Evolutionary conservation across 2,113 vertebrate genomes (phyloP), one percentile per base, ranked within the genome.

Genomic region (Zeus faber): DNA sequence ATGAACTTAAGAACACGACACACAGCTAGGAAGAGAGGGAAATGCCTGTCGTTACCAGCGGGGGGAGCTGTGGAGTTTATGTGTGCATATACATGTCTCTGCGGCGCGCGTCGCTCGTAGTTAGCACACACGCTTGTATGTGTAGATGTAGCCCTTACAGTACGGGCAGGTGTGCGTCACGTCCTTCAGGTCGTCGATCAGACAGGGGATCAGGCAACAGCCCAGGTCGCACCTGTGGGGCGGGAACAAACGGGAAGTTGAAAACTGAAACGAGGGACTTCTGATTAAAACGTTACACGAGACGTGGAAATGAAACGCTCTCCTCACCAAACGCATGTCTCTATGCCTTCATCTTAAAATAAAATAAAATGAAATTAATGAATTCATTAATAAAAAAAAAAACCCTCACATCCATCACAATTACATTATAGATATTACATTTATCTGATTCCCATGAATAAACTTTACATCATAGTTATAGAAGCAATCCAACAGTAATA

Each of bases 91-190:
- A 75, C 56, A 70, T 64, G 58, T 79, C 57, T 80, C 55, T 73
- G 50, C 65, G 33, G 49, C 62, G 62, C 67, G 58, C 55, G 65
- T 61, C 53, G 70, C 77, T 77, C 61, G 62, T 73, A 66, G 85
- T 86, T 95, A 99, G 91, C 96, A 98, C 89, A 94, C 91, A 83
- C 95, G 96, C 85, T 97, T 97, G 91, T 98, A 98, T 31, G 95
- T 97, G 87, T 97, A 98, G 85, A 99, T 98, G 62, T 98, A 96
- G 80, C 94, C 96, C 91, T 98, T 98, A 88, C 97, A 99, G 87
- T 93, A 92, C 67, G 97, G 97, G 76, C 97, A 99, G 17, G 92
- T 96, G 84, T 99, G 97, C 0, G 93, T 98, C 90, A 98, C 97
- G 6, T 99, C 97, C 90, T 98, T 99, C 79, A 99, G 94, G 81